Evolutionary conservation across 37 sponge, comb jelly and placozoan genomes (phyloP).

Genomic region (Oopsacas minuta): DNA sequence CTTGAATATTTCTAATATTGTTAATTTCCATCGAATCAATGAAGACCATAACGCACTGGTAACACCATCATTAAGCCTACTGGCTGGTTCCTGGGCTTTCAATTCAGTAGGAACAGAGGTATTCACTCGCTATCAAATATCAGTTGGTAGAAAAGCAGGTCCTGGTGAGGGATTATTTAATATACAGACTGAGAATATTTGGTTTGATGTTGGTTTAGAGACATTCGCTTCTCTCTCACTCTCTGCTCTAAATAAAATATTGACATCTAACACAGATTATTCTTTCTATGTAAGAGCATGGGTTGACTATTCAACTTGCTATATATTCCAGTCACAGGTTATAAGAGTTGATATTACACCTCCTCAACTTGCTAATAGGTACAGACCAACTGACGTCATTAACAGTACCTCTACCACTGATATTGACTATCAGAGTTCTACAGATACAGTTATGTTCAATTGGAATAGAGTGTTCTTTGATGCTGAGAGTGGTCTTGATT

Average conservation of each 20-base stretch:
- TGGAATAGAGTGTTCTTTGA: slow-evolving; percentile 52
- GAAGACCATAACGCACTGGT: neutral
- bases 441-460: neutral
- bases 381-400: neutral
- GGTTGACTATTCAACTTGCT: neutral
- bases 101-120: neutral
- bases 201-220: neutral
- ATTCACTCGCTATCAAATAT: neutral
- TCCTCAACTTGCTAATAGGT: neutral
- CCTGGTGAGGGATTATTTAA: neutral
- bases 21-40: neutral
- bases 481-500: neutral
- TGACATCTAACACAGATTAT: neutral
- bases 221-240: neutral
- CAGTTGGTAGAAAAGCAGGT: neutral
- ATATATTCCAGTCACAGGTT: neutral
- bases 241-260: neutral
- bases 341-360: neutral
- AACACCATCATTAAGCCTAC: neutral
- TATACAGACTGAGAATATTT: neutral
- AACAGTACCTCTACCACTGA: neutral
- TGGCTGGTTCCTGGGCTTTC: neutral
- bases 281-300: neutral
- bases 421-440: neutral
- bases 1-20: neutral